Conservation (phyloP, 30 jellyfish, hydroid and myxozoan genomes). For the Turritopsis dohrnii region DNA sequence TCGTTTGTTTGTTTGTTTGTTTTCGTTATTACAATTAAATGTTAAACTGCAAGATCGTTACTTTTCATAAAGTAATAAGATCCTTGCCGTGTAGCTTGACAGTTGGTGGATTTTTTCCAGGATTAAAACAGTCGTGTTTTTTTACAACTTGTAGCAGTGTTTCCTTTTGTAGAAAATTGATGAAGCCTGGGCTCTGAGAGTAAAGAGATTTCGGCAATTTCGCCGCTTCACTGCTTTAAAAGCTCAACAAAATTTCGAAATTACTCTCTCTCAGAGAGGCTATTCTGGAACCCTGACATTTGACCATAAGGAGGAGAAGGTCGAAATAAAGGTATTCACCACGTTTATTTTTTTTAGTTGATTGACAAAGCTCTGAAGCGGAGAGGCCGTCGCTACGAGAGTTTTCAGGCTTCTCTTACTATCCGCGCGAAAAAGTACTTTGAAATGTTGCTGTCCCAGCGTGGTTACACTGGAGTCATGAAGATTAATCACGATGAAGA, state of each 20-base stretch:
- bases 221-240: conserved; percentile 57
- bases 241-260: conserved; percentile 68
- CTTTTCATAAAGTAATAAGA: too few relatives aligned
- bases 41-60: background rate
- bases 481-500: conserved; percentile 74
- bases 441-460: conserved; percentile 80
- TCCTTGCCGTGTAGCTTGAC: too few relatives aligned
- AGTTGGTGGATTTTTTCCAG: too few relatives aligned
- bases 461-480: conserved; percentile 91
- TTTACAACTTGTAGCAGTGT: background rate
- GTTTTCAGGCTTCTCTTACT: conserved; percentile 53
- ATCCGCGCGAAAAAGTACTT: conserved; percentile 74
- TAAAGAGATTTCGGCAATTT: conserved; percentile 51
- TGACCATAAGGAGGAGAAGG: conserved; percentile 67
- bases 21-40: background rate
- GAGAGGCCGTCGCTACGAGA: conserved; percentile 65
- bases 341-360: conserved; percentile 20
- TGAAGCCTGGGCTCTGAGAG: conserved; percentile 54
- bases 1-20: background rate
- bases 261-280: conserved; percentile 94
- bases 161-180: conserved; percentile 40
- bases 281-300: conserved; percentile 75
- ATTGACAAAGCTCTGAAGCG: conserved; percentile 58
- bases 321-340: conserved; percentile 63
- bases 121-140: background rate